Percentiles rank a stretch among this genome's conserved stretches.
phyloP scores from a whole-genome alignment of 2,113 vertebrate species.

The Probosciger aterrimus region DNA sequence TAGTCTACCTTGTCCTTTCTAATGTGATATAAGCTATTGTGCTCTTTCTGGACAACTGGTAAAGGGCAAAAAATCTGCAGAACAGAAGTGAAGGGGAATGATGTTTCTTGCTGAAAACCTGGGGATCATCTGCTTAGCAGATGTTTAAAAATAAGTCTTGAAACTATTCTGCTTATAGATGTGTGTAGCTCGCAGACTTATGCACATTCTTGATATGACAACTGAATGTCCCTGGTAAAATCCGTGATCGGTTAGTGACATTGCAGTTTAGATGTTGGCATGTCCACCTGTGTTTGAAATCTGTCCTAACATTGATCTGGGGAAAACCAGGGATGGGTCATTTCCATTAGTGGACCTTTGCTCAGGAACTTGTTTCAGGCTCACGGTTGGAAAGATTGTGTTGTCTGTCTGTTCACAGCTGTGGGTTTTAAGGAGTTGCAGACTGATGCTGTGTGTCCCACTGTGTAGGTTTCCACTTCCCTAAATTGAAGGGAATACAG shows the following conservation, averaged over 20 bases:
- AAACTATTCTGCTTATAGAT: background rate
- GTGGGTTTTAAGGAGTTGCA: background rate
- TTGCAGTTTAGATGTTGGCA: background rate
- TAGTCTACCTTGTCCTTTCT: background rate
- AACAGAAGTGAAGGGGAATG: background rate
- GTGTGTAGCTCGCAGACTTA: background rate
- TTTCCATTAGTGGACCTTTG: background rate
- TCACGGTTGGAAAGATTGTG: background rate
- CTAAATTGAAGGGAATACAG: background rate
- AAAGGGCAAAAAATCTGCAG: background rate
- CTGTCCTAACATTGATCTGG: background rate
- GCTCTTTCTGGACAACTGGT: background rate
- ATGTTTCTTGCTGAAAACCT: background rate
- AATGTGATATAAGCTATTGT: background rate
- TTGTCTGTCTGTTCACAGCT: background rate
- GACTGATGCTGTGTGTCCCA: background rate
- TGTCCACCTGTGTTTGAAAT: background rate
- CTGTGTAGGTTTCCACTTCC: background rate
- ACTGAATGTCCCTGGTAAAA: background rate
- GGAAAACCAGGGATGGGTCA: background rate
- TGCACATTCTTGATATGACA: background rate
- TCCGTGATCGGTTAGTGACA: background rate
- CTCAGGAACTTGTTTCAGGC: background rate
- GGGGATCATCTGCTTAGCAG: background rate
- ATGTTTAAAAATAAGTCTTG: background rate